phyloP scores from a whole-genome alignment of 2,113 vertebrate species.

The Eretmodus cyanostictus region DNA sequence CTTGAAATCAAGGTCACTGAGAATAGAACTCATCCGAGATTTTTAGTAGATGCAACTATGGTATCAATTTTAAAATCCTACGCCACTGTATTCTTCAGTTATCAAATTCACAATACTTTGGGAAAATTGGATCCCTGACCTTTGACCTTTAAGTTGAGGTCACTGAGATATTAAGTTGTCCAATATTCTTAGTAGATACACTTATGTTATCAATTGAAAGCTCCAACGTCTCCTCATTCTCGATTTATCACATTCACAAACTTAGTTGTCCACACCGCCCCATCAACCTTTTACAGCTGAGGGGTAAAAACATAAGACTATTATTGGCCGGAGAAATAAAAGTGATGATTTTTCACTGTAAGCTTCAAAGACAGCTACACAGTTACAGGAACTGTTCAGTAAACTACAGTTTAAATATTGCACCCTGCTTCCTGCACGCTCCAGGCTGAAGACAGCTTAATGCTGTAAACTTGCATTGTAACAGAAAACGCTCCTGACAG shows the following conservation, averaged over 20 bases:
- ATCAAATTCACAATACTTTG: background rate
- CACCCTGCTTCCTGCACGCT: background rate
- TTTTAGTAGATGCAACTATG: background rate
- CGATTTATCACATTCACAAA: background rate
- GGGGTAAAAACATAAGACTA: background rate
- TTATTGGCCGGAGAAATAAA: fast-evolving
- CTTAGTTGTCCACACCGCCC: fast-evolving
- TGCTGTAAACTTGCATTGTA: background rate
- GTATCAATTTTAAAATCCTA: background rate
- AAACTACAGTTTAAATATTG: background rate
- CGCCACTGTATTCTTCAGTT: background rate
- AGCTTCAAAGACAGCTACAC: background rate
- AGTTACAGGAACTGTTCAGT: background rate
- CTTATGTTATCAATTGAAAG: background rate
- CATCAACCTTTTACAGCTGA: background rate
- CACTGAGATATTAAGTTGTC: background rate
- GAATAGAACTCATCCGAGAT: background rate
- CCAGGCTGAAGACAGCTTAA: background rate
- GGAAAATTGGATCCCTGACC: background rate
- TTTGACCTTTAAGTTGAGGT: background rate
- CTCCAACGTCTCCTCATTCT: background rate
- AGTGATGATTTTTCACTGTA: background rate
- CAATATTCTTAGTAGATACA: background rate
- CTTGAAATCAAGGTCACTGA: background rate
- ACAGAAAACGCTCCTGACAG: background rate